A percentile compares a stretch with the other conserved stretches of the same genome.
phyloP scores from a whole-genome alignment of 1,140 invertebrate genomes.

The Drosophila subpulchrella region DNA sequence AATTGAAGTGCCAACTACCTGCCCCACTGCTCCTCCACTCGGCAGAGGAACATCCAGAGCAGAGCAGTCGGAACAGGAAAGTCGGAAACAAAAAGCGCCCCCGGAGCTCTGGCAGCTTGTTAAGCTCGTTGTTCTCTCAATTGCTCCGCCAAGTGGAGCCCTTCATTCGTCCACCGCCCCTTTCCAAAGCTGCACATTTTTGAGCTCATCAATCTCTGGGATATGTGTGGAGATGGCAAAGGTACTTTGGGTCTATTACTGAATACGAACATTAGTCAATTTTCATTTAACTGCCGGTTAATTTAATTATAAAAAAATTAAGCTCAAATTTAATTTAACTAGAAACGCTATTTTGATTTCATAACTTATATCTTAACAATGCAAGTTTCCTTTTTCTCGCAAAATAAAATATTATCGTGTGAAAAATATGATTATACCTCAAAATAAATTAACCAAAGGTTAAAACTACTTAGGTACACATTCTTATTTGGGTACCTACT shows the following conservation, averaged over 20 bases:
- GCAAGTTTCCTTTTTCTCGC: too few species aligned
- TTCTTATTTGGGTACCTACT: too few species aligned
- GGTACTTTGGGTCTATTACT: neutral
- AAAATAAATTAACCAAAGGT: too few species aligned
- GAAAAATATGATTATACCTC: too few species aligned
- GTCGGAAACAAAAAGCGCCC: slow-evolving; percentile 37
- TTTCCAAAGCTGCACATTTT: slow-evolving; percentile 2
- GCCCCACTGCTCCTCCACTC: slow-evolving; percentile 1
- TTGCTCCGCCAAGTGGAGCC: slow-evolving; percentile 63
- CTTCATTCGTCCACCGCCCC: slow-evolving; percentile 34
- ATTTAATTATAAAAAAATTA: too few species aligned
- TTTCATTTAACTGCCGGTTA: too few species aligned
- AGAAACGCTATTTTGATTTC: too few species aligned
- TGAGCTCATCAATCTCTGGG: slow-evolving; percentile 18
- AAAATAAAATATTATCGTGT: too few species aligned
- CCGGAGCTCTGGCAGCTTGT: slow-evolving; percentile 60
- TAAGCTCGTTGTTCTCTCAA: slow-evolving; percentile 76
- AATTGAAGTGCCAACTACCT: slow-evolving; percentile 49
- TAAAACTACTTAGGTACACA: too few species aligned
- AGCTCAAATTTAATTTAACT: too few species aligned
- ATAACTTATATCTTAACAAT: too few species aligned
- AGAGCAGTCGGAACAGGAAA: neutral
- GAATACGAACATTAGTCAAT: too few species aligned
- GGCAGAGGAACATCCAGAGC: slow-evolving; percentile 4
- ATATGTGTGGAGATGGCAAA: slow-evolving; percentile 1